A percentile compares a stretch with the other conserved stretches of the same genome.
Conservation (phyloP, 2,797 vertebrate species). For the Xenops minutus region DNA sequence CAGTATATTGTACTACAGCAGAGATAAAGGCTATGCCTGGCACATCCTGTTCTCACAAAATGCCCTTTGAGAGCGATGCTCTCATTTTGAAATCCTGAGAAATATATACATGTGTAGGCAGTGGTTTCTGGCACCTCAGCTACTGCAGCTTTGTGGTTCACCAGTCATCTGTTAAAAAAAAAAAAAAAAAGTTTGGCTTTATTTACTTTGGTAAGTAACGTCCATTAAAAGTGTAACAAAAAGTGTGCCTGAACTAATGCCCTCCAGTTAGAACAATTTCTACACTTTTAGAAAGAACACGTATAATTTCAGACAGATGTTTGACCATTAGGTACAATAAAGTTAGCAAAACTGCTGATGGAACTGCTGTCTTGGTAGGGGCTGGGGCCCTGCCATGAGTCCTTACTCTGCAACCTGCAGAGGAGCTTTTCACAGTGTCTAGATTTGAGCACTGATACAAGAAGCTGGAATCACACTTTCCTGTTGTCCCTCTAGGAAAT, state of each 20-base stretch:
- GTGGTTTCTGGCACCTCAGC: neutral
- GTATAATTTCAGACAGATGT: neutral
- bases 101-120: neutral
- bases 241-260: neutral
- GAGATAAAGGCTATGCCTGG: neutral
- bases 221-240: neutral
- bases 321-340: neutral
- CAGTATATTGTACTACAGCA: rapidly evolving
- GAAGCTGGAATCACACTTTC: neutral
- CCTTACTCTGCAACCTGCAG: too few relatives aligned
- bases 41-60: neutral
- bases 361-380: neutral
- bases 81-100: neutral
- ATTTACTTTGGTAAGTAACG: neutral
- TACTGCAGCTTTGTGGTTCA: neutral
- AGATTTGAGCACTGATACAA: rapidly evolving
- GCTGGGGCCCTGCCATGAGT: neutral
- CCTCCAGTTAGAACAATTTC: neutral
- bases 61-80: neutral
- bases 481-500: neutral
- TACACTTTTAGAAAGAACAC: neutral
- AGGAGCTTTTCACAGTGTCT: neutral
- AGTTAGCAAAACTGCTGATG: neutral
- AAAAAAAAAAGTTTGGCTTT: neutral
- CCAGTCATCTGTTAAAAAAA: neutral